phyloP scores from a whole-genome alignment of 2,888 invertebrate genomes.

The Tipula unca region DNA sequence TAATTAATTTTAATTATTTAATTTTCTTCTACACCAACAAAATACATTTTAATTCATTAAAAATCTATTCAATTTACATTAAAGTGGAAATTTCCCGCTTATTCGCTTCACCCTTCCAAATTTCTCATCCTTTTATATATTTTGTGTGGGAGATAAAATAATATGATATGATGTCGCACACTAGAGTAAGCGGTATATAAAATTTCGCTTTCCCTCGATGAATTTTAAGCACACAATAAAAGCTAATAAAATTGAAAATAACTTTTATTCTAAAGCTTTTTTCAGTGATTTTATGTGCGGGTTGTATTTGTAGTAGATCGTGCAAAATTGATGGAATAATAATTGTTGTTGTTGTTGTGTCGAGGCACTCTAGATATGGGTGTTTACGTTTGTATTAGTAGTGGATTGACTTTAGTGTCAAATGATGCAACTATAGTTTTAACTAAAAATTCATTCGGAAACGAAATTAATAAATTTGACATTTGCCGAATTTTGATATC shows the following conservation, averaged over 20 bases:
- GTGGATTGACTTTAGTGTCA: too few relatives aligned
- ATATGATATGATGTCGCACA: background rate
- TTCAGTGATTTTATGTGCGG: background rate
- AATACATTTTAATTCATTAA: background rate
- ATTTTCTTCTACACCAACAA: background rate
- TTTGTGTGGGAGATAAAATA: too few relatives aligned
- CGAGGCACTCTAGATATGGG: too few relatives aligned
- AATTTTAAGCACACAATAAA: background rate
- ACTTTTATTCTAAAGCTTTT: background rate
- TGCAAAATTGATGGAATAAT: background rate
- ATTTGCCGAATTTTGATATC: too few relatives aligned
- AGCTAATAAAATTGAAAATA: background rate
- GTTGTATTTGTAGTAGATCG: background rate
- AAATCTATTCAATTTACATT: background rate
- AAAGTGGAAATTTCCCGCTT: background rate
- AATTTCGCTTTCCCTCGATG: background rate
- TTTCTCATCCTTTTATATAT: background rate
- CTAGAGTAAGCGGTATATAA: background rate
- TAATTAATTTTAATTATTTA: background rate
- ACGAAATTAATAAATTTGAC: too few relatives aligned
- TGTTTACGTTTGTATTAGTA: too few relatives aligned
- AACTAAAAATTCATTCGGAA: too few relatives aligned
- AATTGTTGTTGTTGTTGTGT: too few relatives aligned
- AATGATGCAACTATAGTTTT: too few relatives aligned
- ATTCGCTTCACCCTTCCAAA: background rate